Evolutionary conservation across 2,797 vertebrate genomes (phyloP), one percentile per base, ranked within the genome.

Genomic region (Hybognathus amarus): DNA sequence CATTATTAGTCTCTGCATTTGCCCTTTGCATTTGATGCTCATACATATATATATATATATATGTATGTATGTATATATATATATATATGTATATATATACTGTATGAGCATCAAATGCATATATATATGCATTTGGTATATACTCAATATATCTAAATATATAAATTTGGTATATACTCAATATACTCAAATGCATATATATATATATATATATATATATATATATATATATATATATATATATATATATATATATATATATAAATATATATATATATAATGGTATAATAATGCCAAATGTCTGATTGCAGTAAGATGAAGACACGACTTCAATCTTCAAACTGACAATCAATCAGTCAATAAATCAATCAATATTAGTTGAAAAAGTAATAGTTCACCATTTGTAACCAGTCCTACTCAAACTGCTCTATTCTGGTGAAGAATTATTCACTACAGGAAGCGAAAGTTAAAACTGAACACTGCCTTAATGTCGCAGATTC

Each of bases 21-120:
- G 2, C 10, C 18, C 10, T 67, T 85, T 85, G 71, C 20, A 54
- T 71, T 8, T 56, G 56, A 79, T 66, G n/a, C 61, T 54, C 22
- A 22, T 10, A 22, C 22, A n/a, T 56, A 22, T 54, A 22, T 54
- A 54, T 52, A 22, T 54, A 9, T 50, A 7, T 50, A 52, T 2
- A 50, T 47, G 47, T 13, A 42, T 54, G 8, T 52, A 52, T 52
- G 9, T 54, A 9, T 50, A 7, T 50, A 22, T 22, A 22, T 54
- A n/a, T 54, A 22, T 54, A 20, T 52, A n/a, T n/a, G n/a, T n/a
- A n/a, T n/a, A n/a, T n/a, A n/a, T n/a, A n/a, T n/a, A n/a, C n/a
- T n/a, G n/a, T n/a, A n/a, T n/a, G n/a, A n/a, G n/a, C n/a, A n/a
- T n/a, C n/a, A n/a, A n/a, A n/a, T n/a, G n/a, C n/a, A n/a, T n/a